These are phyloP conservation scores for Epsilonema sp. DNA, from an alignment of 2,888 invertebrate genomes.

Conservation along the genomic window DNA sequence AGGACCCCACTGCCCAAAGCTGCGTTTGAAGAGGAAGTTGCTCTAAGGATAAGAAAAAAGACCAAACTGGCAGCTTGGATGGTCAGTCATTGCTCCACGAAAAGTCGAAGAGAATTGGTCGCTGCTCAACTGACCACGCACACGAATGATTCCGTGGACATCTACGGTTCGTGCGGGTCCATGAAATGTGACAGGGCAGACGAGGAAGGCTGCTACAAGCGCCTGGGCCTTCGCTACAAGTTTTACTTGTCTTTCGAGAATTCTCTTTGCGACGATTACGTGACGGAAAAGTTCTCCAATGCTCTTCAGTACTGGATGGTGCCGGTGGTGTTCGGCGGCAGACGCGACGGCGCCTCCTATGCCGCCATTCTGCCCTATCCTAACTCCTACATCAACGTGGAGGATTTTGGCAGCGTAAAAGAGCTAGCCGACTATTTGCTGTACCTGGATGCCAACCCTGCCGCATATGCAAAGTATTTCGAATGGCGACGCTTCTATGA, in stretches of 20 bases:
- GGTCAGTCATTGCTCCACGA: conserved; percentile 2
- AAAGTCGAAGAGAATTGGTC: neutral
- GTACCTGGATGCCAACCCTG: neutral
- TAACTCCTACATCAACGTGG: conserved; percentile 1
- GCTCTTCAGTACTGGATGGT: conserved; percentile 5
- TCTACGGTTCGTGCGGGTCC: conserved; percentile 2
- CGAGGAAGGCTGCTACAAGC: conserved; percentile 1
- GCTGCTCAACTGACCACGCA: neutral
- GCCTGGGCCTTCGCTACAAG: conserved; percentile 3
- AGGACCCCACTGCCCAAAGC: neutral
- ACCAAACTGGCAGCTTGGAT: conserved; percentile 1
- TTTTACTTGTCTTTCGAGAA: conserved; percentile 10
- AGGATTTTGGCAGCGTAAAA: neutral
- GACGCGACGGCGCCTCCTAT: conserved; percentile 6
- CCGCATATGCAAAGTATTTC: conserved; percentile 2
- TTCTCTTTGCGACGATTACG: conserved; percentile 7
- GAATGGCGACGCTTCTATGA: neutral
- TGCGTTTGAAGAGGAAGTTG: too few relatives aligned
- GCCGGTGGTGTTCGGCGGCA: conserved; percentile 9
- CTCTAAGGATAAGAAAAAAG: too few relatives aligned
- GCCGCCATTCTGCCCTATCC: conserved; percentile 1
- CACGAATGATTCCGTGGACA: neutral
- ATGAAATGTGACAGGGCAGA: neutral
- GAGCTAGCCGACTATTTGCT: neutral
- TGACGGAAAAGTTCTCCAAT: conserved; percentile 9